phyloP scores from a whole-genome alignment of 2,797 vertebrate species.

The Huso huso region DNA sequence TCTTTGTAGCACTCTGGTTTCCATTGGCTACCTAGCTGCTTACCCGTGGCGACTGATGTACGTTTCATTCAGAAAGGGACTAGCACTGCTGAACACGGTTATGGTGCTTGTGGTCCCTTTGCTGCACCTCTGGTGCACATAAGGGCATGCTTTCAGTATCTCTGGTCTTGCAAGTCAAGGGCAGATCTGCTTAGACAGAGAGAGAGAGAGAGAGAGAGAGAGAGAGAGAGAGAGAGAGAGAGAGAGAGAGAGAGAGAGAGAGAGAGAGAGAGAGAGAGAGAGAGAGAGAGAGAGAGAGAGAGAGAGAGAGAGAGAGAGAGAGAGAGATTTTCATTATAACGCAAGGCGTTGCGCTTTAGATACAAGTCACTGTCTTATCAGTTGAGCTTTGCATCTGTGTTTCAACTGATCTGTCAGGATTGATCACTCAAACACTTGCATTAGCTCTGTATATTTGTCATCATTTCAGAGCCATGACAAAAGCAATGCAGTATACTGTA shows the following conservation, averaged over 20 bases:
- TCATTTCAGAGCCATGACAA: neutral
- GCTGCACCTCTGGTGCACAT: slow-evolving; percentile 12
- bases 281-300: too few relatives aligned
- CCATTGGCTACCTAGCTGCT: slow-evolving; percentile 17
- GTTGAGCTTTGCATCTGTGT: neutral
- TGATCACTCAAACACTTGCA: neutral
- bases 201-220: too few relatives aligned
- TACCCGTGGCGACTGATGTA: neutral
- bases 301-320: too few relatives aligned
- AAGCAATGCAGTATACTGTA: neutral
- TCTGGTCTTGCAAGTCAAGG: too few relatives aligned
- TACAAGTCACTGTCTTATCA: neutral
- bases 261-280: too few relatives aligned
- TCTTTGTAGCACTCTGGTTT: neutral
- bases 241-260: too few relatives aligned
- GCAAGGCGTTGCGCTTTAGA: neutral
- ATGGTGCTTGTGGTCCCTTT: neutral
- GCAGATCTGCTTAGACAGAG: too few relatives aligned
- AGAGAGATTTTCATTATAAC: neutral
- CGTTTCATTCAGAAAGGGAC: neutral
- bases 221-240: too few relatives aligned
- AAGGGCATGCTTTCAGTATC: too few relatives aligned
- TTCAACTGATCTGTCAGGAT: neutral
- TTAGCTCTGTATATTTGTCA: neutral
- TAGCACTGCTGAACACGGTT: neutral